phyloP scores from a whole-genome alignment of 2,797 vertebrate species.

The Cygnus olor region DNA sequence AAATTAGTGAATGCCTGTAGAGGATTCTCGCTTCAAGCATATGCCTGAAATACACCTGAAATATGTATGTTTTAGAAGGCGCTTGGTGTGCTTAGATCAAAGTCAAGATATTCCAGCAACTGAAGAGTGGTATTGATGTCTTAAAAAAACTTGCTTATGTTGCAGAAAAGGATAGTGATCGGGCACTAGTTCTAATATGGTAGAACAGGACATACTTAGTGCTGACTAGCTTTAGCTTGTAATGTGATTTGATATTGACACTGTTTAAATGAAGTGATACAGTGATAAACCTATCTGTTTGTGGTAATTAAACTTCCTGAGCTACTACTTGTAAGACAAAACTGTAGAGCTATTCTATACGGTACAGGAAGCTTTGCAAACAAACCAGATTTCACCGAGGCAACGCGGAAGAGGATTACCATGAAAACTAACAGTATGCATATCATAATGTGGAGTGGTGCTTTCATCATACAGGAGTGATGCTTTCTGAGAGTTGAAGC shows the following conservation, averaged over 20 bases:
- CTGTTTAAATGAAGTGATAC: background rate
- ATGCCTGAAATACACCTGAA: background rate
- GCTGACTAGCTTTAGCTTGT: background rate
- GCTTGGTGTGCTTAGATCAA: background rate
- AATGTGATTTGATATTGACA: background rate
- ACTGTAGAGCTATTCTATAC: background rate
- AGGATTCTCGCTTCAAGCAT: background rate
- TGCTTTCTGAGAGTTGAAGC: background rate
- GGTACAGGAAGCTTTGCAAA: conserved; percentile 27
- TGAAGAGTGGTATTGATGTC: background rate
- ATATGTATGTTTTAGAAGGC: background rate
- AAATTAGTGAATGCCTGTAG: background rate
- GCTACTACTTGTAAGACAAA: background rate
- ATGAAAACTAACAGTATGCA: background rate
- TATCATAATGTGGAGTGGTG: background rate
- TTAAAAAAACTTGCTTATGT: background rate
- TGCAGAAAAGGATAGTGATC: background rate
- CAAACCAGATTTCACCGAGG: background rate
- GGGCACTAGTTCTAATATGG: background rate
- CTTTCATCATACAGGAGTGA: background rate
- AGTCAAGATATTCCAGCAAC: background rate
- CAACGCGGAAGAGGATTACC: background rate
- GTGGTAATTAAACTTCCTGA: conserved; percentile 54
- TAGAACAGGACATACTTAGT: background rate
- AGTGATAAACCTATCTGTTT: conserved; percentile 12